A percentile compares a stretch with the other conserved stretches of the same genome.
These are phyloP conservation scores for Tragelaphus scriptus DNA, from an alignment of 2,113 vertebrate species.

Conservation along the genomic window DNA sequence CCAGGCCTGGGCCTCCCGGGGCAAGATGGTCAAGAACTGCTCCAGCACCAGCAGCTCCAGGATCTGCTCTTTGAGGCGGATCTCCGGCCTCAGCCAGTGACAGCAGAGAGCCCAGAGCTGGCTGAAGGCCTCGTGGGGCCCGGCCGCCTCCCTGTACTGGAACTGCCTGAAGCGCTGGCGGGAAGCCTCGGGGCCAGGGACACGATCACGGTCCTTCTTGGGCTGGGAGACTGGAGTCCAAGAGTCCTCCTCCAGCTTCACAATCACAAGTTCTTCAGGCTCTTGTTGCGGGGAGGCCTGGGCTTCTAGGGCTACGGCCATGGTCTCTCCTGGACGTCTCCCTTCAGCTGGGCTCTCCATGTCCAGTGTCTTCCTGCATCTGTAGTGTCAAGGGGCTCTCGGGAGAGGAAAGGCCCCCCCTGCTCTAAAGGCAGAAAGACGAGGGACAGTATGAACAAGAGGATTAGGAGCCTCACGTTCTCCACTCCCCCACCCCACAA, in stretches of 20 bases:
- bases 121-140: conserved; percentile 73
- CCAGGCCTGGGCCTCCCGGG: conserved; percentile 70
- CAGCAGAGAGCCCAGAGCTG: conserved; percentile 76
- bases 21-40: conserved; percentile 76
- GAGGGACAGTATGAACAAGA: not conserved
- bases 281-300: not conserved
- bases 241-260: conserved; percentile 60
- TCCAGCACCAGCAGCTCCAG: conserved; percentile 75
- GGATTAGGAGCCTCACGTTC: not conserved
- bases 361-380: not conserved
- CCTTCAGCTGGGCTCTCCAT: not conserved
- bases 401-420: not conserved
- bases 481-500: not conserved
- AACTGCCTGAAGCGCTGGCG: conserved; percentile 75
- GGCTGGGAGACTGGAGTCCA: conserved; percentile 48
- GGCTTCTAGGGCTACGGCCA: conserved; percentile 41
- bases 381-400: not conserved
- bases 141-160: conserved; percentile 67
- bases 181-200: conserved; percentile 54
- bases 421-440: conserved; percentile 30
- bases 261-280: conserved; percentile 57
- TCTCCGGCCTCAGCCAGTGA: conserved; percentile 73
- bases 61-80: conserved; percentile 75
- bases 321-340: not conserved
- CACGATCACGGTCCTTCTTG: not conserved